Evolutionary conservation across 2,797 vertebrate species (phyloP), one percentile per base, ranked within the genome.

Genomic region (Propithecus deckenii): DNA sequence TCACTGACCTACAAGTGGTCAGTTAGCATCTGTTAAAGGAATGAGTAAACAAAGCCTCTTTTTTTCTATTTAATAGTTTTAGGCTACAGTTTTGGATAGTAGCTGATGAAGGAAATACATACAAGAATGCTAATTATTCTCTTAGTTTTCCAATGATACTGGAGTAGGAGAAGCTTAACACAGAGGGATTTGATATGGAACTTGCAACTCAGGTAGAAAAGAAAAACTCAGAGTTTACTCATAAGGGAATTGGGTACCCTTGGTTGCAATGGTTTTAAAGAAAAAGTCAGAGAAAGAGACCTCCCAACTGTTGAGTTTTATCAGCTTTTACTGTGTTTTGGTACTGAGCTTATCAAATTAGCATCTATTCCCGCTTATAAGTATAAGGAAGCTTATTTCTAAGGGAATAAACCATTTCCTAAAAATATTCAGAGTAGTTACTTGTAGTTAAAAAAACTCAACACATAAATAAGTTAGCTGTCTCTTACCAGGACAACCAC

Each of bases 401-500:
- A 96, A 98, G 72, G 93, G 80, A 46, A 71, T 38, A 97, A 97
- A 95, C 87, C 23, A 28, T 96, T 86, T 93, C 46, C 72, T 91
- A 43, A 91, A 90, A 97, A 93, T 93, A 94, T 80, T 92, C 32
- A 57, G 46, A 94, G 79, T 79, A 97, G 88, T 92, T 97, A 79
- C 91, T 96, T 79, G 59, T 25, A 87, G 55, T 14, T 50, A 23
- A 59, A 57, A 86, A 95, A 92, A 46, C 55, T 94, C 78, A 96
- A 90, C 72, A 63, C 52, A 95, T 97, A 97, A 98, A 96, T 97
- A 98, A 96, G 72, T 85, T 89, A 87, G 91, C 43, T 86, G 75
- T 74, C 72, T 97, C 57, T 89, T 89, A 57, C 87, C 43, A 96
- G 94, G 94, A 80, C 75, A 97, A 84, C 17, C 81, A 61, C 76